Evolutionary conservation across 2,888 invertebrate species (phyloP).

Genomic region (Mongoloraphidia duomilia): DNA sequence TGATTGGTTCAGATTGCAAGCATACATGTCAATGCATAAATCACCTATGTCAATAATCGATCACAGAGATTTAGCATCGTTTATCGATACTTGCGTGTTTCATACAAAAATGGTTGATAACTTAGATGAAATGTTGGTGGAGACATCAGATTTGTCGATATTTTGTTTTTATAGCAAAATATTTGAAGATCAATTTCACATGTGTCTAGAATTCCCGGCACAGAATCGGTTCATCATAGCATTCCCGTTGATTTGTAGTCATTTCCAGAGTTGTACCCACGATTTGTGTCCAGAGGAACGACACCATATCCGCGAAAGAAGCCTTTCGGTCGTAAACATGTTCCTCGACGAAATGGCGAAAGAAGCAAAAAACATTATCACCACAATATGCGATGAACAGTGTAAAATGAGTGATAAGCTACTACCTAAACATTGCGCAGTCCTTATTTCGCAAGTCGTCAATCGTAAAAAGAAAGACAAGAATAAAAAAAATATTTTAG

Average conservation of each 20-base stretch:
- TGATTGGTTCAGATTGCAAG: slow-evolving; percentile 96
- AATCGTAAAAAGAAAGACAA: slow-evolving; percentile 88
- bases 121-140: slow-evolving; percentile 89
- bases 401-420: slow-evolving; percentile 92
- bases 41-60: slow-evolving; percentile 66
- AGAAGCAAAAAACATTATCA: slow-evolving; percentile 96
- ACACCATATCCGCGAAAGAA: slow-evolving; percentile 89
- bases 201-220: slow-evolving; percentile 97
- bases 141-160: slow-evolving; percentile 92
- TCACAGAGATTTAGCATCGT: slow-evolving; percentile 72
- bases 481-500: slow-evolving; percentile 72
- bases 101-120: slow-evolving; percentile 98
- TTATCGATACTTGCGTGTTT: slow-evolving; percentile 90
- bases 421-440: slow-evolving; percentile 89
- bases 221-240: slow-evolving; percentile 96
- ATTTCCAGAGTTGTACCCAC: slow-evolving; percentile 96
- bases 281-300: slow-evolving; percentile 97
- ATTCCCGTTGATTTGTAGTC: slow-evolving; percentile 93
- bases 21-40: slow-evolving; percentile 77
- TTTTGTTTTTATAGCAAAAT: slow-evolving; percentile 96
- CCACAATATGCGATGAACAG: slow-evolving; percentile 96
- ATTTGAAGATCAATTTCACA: slow-evolving; percentile 96
- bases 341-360: slow-evolving; percentile 98
- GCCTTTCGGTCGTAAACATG: slow-evolving; percentile 90
- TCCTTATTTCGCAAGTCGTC: slow-evolving; percentile 73